Conservation (phyloP, 2,797 vertebrate genomes). For the Etheostoma perlongum region DNA sequence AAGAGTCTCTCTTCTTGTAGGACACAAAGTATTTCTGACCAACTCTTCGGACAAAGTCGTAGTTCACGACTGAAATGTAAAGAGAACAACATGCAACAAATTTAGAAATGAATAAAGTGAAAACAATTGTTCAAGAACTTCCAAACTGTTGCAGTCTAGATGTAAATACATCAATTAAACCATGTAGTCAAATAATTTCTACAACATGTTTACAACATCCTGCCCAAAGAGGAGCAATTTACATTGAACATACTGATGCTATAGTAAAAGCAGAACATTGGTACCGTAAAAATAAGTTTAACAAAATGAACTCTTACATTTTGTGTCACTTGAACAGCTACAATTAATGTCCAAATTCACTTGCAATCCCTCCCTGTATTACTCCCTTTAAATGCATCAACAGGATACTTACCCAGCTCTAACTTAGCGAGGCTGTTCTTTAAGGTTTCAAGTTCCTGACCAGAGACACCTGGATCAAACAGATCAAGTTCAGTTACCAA, state of each 20-base stretch:
- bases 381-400: background rate
- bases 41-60: slow-evolving; percentile 36
- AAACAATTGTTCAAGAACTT: no score
- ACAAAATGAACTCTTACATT: no score
- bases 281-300: no score
- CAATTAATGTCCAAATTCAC: no score
- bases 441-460: background rate
- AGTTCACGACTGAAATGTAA: slow-evolving; percentile 29
- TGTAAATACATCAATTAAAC: no score
- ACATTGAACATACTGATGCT: no score
- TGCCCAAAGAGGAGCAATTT: no score
- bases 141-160: no score
- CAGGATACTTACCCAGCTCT: slow-evolving; percentile 20
- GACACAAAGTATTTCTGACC: slow-evolving; percentile 57
- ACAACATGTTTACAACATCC: no score
- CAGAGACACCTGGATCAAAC: background rate
- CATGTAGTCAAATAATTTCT: background rate
- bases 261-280: no score
- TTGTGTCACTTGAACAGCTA: no score
- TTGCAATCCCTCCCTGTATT: background rate
- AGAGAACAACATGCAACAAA: background rate
- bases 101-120: no score
- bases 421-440: slow-evolving; percentile 7
- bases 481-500: background rate
- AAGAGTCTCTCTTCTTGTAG: slow-evolving; percentile 38